Base-by-base conservation (phyloP, 2,797 vertebrate species). In the Carapus acus region DNA sequence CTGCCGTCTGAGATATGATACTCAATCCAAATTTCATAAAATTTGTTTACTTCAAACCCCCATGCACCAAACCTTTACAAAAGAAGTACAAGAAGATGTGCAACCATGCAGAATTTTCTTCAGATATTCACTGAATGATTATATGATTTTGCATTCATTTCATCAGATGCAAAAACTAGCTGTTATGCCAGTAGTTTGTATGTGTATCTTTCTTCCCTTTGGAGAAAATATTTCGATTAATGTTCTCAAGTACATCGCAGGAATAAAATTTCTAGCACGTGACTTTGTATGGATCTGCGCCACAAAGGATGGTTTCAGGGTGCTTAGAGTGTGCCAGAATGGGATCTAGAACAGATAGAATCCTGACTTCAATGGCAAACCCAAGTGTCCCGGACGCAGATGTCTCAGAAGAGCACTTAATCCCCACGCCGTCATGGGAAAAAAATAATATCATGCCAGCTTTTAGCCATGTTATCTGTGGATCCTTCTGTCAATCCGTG, bases 201-300 rank as follows among this genome's bases (percentile, higher is more conserved):
- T 58, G 61, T 31, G n/a, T n/a, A n/a, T n/a, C n/a, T n/a, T n/a
- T n/a, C n/a, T 54, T 75, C 70, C 69, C 40, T 7, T 44, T 24
- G 16, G 63, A 55, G 64, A 69, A 68, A 64, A 69, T 33, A 49
- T 62, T 62, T 16, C 54, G 58, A 63, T 31, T 60, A 62, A 74
- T 68, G 46, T 67, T 66, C 74, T 68, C 60, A 50, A 62, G 72
- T 52, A 45, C 49, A 71, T 68, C 71, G 48, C 24, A 55, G 23
- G 46, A 62, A 74, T 51, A 71, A 59, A 69, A 71, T 59, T 44
- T 67, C 53, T 83, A 81, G 76, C 80, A 75, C 51, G 44, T 29
- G 61, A 61, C 49, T 61, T 52, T 18, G 40, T 65, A 73, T 76
- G 77, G 71, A 77, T 78, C 62, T 59, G 53, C 67, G 74, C 76